Base-by-base conservation (phyloP, 1,140 invertebrate species). In the Drosophila chauvacae region DNA sequence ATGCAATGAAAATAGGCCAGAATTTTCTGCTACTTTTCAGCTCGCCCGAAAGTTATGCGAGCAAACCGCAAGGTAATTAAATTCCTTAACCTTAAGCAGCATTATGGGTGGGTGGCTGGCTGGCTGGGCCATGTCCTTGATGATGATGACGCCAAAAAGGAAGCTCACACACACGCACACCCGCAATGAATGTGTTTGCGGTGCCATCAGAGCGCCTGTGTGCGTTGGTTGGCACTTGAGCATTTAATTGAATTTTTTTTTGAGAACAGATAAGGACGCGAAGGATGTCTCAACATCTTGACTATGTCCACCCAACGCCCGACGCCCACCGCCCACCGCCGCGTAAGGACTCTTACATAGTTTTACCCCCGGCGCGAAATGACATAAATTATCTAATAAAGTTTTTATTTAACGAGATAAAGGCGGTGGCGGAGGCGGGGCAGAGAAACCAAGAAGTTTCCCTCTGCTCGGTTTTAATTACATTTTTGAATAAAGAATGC, bases 321-420 rank as follows among this genome's bases (percentile, higher is more conserved):
- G 28, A 10, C 30, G 30, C 47, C 58, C 59, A 28, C 11, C 42
- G 20, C 41, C 33, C 10, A 14, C 13, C 16, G 23, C 23, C 18
- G 26, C 26, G 20, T 23, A 39, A 55, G 26, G 51, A 57, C 56
- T 61, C 61, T 74, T 69, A 74, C 80, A 78, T 82, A 82, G 80
- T 83, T 82, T 81, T 75, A 42, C 68, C 75, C 64, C 55, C 74
- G 64, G 73, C 66, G 66, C 59, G 56, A 79, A 83, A 78, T 78
- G 80, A 82, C 80, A 82, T 82, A 82, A 82, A 82, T 82, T 82
- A 82, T 82, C 80, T 82, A 82, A 82, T 82, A 83, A 82, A 82
- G 63, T 82, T 82, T 82, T 82, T 79, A 79, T 82, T 82, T 83
- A 75, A 79, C 69, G 63, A 60, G 63, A 68, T 55, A 41, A 48